These are phyloP conservation scores for Lagopus leucura DNA, from an alignment of 2,113 vertebrate genomes.

Conservation along the genomic window DNA sequence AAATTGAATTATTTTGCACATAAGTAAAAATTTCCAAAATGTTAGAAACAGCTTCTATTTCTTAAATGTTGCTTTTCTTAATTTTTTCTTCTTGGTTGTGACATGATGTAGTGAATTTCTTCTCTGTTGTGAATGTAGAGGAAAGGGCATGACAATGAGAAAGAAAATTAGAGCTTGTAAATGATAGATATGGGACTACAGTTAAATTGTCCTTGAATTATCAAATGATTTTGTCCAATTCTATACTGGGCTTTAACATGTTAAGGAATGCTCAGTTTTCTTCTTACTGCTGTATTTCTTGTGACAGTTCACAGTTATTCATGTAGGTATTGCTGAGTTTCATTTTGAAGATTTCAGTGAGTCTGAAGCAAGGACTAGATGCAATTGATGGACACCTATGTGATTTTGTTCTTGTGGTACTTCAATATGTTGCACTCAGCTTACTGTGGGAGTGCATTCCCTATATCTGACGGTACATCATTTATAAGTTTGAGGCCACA, in stretches of 20 bases:
- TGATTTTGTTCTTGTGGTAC: not conserved
- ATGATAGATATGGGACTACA: fast-evolving
- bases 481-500: not conserved
- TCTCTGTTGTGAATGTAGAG: not conserved
- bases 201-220: not conserved
- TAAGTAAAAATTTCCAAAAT: not conserved
- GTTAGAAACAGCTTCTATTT: not conserved
- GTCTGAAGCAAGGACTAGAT: not conserved
- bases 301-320: not conserved
- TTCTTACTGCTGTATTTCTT: not conserved
- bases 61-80: not conserved
- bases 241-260: not conserved
- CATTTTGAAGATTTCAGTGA: not conserved
- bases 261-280: not conserved
- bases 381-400: not conserved
- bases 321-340: not conserved
- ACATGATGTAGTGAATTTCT: not conserved
- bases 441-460: not conserved
- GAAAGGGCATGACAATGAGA: not conserved
- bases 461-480: not conserved
- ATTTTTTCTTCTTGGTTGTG: not conserved
- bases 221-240: not conserved
- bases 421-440: not conserved
- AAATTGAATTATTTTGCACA: not conserved
- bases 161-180: not conserved